Evolutionary conservation across 2,797 vertebrate species (phyloP).

Genomic region (Mallotus villosus): DNA sequence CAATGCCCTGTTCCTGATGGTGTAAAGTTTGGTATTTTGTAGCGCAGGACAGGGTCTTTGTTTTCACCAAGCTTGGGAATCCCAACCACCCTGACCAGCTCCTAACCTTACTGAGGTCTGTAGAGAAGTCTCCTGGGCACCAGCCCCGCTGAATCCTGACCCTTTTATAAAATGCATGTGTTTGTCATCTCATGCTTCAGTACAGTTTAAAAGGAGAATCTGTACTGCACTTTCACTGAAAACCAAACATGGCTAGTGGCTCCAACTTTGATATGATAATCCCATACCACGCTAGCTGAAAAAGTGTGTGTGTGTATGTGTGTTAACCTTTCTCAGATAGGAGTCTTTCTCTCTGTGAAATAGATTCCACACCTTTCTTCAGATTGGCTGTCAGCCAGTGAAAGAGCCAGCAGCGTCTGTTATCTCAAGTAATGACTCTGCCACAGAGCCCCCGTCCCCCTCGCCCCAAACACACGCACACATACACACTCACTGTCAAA

Average conservation of each 20-base stretch:
- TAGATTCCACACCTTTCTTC: slow-evolving; percentile 5
- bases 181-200: background rate
- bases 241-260: background rate
- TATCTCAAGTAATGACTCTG: slow-evolving; percentile 5
- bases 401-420: slow-evolving; percentile 8
- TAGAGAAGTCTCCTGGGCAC: background rate
- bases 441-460: background rate
- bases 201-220: too few species aligned
- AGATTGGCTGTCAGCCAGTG: slow-evolving; percentile 30
- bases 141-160: background rate
- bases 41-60: too few species aligned
- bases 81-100: background rate
- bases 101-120: background rate
- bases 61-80: too few species aligned
- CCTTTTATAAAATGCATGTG: background rate
- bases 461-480: background rate
- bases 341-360: slow-evolving; percentile 8
- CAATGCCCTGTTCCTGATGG: too few species aligned
- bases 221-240: background rate
- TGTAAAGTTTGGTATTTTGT: too few species aligned
- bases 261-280: background rate
- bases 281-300: background rate
- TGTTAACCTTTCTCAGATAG: background rate
- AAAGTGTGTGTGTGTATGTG: background rate
- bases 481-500: background rate